Percentiles rank a stretch among this genome's conserved stretches.
These are phyloP conservation scores for Phainopepla nitens DNA, from an alignment of 2,113 vertebrate species.

Conservation along the genomic window DNA sequence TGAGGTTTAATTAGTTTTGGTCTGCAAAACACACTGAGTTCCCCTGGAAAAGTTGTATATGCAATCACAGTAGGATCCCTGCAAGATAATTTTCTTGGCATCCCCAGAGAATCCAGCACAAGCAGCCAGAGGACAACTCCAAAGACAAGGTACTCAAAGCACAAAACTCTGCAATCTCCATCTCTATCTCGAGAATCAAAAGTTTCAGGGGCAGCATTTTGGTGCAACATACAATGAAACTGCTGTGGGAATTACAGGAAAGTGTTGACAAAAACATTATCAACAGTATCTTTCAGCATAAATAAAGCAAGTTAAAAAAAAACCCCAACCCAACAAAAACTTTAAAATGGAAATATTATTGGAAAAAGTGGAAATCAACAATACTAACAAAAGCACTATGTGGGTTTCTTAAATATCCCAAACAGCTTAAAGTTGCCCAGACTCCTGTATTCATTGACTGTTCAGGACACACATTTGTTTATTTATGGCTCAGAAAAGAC, in stretches of 20 bases:
- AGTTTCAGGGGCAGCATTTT: background rate
- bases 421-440: background rate
- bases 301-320: background rate
- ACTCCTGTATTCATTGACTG: constrained; percentile 1
- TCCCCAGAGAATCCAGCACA: background rate
- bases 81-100: background rate
- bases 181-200: background rate
- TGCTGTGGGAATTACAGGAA: background rate
- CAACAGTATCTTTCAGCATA: background rate
- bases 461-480: constrained; percentile 15
- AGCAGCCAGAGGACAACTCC: background rate
- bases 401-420: background rate
- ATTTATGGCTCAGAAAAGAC: constrained; percentile 23
- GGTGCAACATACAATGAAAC: background rate
- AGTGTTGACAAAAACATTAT: background rate
- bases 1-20: constrained; percentile 22
- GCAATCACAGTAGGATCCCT: background rate
- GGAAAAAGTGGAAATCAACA: background rate
- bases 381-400: background rate
- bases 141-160: rapidly evolving
- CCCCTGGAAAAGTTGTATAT: background rate
- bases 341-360: background rate
- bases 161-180: background rate
- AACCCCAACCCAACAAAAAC: rapidly evolving
- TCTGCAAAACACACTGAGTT: background rate